Evolutionary conservation across 2,888 invertebrate species (phyloP).

Genomic region (Drosophila pseudotalamancana): DNA sequence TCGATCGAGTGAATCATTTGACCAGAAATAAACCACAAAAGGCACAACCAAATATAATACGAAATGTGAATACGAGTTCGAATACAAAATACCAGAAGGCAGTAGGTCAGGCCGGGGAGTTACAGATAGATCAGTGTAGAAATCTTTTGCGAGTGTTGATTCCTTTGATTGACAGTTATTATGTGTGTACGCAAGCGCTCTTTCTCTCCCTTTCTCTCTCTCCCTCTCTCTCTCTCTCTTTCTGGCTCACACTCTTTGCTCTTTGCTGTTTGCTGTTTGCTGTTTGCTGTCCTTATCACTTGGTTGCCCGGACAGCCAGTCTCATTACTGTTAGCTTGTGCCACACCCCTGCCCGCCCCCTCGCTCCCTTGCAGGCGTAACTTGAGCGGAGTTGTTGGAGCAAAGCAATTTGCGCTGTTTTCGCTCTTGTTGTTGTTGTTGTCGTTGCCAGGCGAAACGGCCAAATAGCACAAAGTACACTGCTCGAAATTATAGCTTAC

Average conservation of each 20-base stretch:
- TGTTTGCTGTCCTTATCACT: slow-evolving; percentile 2
- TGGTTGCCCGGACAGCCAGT: slow-evolving; percentile 54
- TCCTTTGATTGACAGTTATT: slow-evolving; percentile 72
- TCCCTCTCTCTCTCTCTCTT: not conserved
- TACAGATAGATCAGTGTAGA: slow-evolving; percentile 26
- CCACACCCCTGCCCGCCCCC: slow-evolving; percentile 3
- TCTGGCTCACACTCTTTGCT: not conserved
- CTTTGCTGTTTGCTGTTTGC: not conserved
- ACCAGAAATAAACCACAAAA: slow-evolving; percentile 81
- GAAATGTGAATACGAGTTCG: slow-evolving; percentile 5
- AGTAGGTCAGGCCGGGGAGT: slow-evolving; percentile 10
- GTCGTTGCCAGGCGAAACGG: slow-evolving; percentile 49
- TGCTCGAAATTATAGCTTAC: not conserved
- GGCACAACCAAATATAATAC: slow-evolving; percentile 18
- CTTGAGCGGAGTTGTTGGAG: slow-evolving; percentile 62
- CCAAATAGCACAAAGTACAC: slow-evolving; percentile 30
- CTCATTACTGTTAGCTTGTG: slow-evolving; percentile 50
- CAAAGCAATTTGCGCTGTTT: slow-evolving; percentile 70
- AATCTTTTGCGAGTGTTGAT: slow-evolving; percentile 53
- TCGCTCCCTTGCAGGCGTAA: slow-evolving; percentile 41
- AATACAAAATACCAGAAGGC: slow-evolving; percentile 9
- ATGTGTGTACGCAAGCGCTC: slow-evolving; percentile 5
- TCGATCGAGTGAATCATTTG: slow-evolving; percentile 74
- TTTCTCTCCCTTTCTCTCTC: slow-evolving; percentile 1
- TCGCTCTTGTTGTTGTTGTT: slow-evolving; percentile 5